These are phyloP conservation scores for Danaus chrysippus DNA, from an alignment of 2,888 invertebrate genomes.

Conservation along the genomic window DNA sequence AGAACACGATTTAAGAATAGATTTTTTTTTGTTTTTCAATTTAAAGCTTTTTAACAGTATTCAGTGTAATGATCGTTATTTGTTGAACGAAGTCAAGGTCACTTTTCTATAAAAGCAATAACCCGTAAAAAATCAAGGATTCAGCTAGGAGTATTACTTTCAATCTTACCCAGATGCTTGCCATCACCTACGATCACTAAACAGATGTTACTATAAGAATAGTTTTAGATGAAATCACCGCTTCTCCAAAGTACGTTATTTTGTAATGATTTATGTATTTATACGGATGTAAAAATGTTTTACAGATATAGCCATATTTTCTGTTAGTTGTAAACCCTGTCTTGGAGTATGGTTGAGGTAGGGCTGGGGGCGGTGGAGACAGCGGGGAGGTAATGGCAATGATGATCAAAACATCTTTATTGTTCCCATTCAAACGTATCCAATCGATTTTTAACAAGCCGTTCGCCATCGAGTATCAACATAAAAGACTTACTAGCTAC, in stretches of 20 bases:
- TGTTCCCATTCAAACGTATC: conserved; percentile 9
- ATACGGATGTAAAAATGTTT: not conserved
- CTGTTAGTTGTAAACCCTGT: not conserved
- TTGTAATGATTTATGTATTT: not conserved
- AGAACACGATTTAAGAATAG: no score
- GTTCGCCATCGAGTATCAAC: not conserved
- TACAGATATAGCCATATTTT: not conserved
- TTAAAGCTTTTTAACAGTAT: no score
- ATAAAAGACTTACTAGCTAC: not conserved
- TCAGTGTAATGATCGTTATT: no score
- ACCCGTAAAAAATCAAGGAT: conserved; percentile 2
- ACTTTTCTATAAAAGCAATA: not conserved
- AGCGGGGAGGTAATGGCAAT: conserved; percentile 10
- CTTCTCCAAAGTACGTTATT: not conserved
- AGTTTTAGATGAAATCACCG: conserved; percentile 4
- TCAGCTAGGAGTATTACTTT: not conserved
- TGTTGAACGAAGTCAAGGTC: not conserved
- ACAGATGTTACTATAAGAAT: conserved; percentile 8
- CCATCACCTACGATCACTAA: not conserved
- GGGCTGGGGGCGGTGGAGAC: not conserved
- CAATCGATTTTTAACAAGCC: conserved; percentile 17
- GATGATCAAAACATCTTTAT: conserved; percentile 23
- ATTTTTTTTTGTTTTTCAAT: no score
- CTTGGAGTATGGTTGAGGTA: not conserved
- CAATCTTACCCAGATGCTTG: conserved; percentile 1